Percentiles rank a stretch among this genome's conserved stretches.
Conservation (phyloP, 2,888 invertebrate species). For the Tenthredo scrophulariae region DNA sequence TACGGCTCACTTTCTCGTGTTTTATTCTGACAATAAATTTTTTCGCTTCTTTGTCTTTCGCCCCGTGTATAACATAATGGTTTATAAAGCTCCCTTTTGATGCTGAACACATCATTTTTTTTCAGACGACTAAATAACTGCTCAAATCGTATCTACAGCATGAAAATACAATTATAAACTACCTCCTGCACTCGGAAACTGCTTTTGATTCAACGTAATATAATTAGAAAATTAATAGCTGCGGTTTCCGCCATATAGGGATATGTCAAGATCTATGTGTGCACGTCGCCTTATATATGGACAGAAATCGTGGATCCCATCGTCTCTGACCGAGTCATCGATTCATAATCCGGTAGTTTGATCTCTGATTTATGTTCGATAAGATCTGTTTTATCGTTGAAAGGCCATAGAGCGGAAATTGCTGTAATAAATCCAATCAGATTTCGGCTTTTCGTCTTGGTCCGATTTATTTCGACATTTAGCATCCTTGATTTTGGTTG, state of each 20-base stretch:
- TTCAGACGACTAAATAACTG: not conserved
- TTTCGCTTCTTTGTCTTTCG: not conserved
- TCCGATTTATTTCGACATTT: slow-evolving; percentile 9
- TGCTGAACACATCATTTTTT: not conserved
- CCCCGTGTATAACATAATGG: not conserved
- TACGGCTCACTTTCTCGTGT: not conserved
- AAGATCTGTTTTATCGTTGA: not conserved
- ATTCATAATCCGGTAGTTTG: not conserved
- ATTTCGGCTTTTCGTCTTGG: not conserved
- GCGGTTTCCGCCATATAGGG: not conserved
- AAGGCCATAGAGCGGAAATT: not conserved
- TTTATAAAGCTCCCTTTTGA: not conserved
- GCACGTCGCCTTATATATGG: not conserved
- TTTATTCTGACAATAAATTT: not conserved
- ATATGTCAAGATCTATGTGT: not conserved
- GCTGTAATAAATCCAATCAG: slow-evolving; percentile 3
- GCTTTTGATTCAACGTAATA: not conserved
- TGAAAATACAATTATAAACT: not conserved
- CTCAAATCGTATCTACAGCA: not conserved
- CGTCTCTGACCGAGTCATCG: not conserved
- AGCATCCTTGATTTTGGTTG: not conserved
- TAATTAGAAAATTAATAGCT: not conserved
- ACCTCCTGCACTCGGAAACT: not conserved
- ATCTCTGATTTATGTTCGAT: slow-evolving; percentile 1
- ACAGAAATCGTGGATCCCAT: not conserved